A percentile compares a stretch with the other conserved stretches of the same genome.
Evolutionary conservation across 2,888 invertebrate species (phyloP).

Genomic region (Boloria euphrosyne): DNA sequence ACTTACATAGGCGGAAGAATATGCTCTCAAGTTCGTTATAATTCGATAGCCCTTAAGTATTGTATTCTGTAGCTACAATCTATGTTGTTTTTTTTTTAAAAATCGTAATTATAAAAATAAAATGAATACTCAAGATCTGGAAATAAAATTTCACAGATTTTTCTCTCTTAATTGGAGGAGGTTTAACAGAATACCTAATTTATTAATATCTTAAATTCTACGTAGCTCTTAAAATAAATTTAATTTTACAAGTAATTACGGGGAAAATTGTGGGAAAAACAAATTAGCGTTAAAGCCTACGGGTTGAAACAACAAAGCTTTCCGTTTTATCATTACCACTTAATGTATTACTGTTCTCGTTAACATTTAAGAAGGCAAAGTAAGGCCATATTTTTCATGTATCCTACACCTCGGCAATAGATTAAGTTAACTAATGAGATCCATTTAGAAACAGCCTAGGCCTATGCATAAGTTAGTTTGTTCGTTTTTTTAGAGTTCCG

Average conservation of each 20-base stretch:
- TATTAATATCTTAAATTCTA: not conserved
- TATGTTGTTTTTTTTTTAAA: no score
- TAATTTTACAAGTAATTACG: constrained; percentile 15
- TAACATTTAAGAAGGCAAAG: constrained; percentile 31
- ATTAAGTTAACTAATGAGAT: constrained; percentile 32
- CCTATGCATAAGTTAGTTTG: not conserved
- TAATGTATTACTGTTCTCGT: constrained; percentile 33
- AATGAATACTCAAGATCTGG: no score
- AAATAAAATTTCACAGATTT: no score
- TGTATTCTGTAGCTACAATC: constrained; percentile 2
- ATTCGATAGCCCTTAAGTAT: constrained; percentile 19
- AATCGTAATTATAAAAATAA: no score
- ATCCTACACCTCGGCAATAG: constrained; percentile 15
- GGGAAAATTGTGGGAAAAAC: constrained; percentile 8
- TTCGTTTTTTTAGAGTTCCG: no score
- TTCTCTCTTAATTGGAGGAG: no score
- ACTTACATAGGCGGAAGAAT: constrained; percentile 1
- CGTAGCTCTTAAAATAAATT: not conserved
- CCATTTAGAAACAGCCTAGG: not conserved
- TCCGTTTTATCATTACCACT: constrained; percentile 21
- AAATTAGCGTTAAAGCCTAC: constrained; percentile 8
- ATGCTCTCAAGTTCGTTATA: constrained; percentile 14
- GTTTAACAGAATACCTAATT: not conserved
- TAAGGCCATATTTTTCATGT: constrained; percentile 31
- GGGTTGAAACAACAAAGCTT: constrained; percentile 20